A percentile compares a stretch with the other conserved stretches of the same genome.
Conservation (phyloP, 2,113 vertebrate genomes). For the Zonotrichia leucophrys region DNA sequence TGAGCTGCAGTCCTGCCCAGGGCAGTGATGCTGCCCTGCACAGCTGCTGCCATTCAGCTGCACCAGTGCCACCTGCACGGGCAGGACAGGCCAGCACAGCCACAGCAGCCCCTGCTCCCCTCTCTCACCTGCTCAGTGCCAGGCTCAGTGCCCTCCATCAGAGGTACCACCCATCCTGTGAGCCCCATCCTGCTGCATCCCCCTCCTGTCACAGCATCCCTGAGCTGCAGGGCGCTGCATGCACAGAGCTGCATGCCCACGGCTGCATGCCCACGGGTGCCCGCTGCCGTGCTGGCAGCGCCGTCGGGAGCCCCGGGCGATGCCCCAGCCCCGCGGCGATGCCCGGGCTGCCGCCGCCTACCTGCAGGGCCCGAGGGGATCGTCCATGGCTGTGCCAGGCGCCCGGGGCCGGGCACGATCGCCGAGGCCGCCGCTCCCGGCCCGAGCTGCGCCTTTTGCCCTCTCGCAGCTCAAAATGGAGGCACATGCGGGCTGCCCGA, state of each 20-base stretch:
- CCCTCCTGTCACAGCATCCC: slow-evolving; percentile 71
- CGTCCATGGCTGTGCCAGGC: slow-evolving; percentile 91
- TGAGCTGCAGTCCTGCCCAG: neutral
- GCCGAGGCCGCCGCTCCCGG: slow-evolving; percentile 43
- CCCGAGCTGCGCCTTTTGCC: slow-evolving; percentile 78
- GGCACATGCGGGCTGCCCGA: slow-evolving; percentile 87
- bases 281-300: neutral
- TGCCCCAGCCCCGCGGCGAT: neutral
- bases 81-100: neutral
- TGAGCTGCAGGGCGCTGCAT: neutral
- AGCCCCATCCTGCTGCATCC: slow-evolving; percentile 71
- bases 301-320: neutral
- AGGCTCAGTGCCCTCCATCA: slow-evolving; percentile 66
- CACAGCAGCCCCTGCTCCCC: neutral
- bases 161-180: slow-evolving; percentile 73
- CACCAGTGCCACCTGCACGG: neutral
- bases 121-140: neutral
- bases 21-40: neutral
- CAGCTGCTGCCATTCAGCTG: no score
- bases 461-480: slow-evolving; percentile 97
- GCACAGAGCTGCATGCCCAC: no score
- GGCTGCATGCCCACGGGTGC: neutral
- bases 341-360: slow-evolving; percentile 70
- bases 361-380: slow-evolving; percentile 94
- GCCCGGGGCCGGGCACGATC: slow-evolving; percentile 60